Conservation (phyloP, 2,888 invertebrate species). For the Rhingia campestris region DNA sequence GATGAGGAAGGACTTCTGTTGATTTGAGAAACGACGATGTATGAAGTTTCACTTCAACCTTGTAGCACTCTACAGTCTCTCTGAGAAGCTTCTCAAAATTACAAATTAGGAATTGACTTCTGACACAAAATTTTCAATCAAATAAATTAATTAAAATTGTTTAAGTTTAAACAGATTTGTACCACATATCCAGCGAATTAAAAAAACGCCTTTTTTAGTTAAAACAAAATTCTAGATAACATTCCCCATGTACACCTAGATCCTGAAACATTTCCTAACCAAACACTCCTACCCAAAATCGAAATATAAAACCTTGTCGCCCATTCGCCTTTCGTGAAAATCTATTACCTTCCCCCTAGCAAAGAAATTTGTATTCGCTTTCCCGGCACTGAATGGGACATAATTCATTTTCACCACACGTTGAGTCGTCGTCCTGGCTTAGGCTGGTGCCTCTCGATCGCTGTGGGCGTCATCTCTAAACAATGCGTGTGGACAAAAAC, state of each 20-base stretch:
- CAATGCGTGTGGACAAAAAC: conserved; percentile 63
- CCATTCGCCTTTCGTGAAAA: conserved; percentile 20
- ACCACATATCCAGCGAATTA: too few relatives aligned
- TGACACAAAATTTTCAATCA: too few relatives aligned
- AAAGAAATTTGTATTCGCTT: conserved; percentile 13
- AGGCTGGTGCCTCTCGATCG: conserved; percentile 1
- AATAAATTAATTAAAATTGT: too few relatives aligned
- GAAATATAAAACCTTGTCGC: not conserved
- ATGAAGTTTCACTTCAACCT: too few relatives aligned
- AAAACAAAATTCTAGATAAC: not conserved
- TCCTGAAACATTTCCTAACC: not conserved
- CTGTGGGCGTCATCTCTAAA: conserved; percentile 26
- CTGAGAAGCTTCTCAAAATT: too few relatives aligned
- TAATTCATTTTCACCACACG: conserved; percentile 53
- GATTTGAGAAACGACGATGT: too few relatives aligned
- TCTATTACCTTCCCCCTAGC: conserved; percentile 15
- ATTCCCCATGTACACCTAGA: not conserved
- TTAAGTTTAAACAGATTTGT: too few relatives aligned
- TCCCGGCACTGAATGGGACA: conserved; percentile 18
- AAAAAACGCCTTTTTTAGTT: too few relatives aligned
- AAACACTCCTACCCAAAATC: not conserved
- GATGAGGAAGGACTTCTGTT: too few relatives aligned
- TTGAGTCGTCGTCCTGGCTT: conserved; percentile 9
- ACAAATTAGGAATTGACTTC: too few relatives aligned
- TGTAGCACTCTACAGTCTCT: too few relatives aligned